Percentiles rank a stretch among this genome's conserved stretches.
phyloP scores from a whole-genome alignment of 2,113 vertebrate species.

The Plestiodon gilberti region DNA sequence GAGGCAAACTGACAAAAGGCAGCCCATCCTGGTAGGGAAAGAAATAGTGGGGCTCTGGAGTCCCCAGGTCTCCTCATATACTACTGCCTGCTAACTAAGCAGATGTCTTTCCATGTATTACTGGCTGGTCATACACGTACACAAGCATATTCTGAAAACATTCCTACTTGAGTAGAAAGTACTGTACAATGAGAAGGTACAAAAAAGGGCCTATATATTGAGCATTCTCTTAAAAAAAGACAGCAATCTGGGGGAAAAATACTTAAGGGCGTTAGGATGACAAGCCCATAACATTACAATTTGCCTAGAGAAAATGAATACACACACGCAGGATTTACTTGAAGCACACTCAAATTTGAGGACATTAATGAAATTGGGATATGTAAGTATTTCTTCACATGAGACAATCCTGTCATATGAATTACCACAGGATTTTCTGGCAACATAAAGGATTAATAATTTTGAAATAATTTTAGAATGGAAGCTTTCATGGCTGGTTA shows the following conservation, averaged over 20 bases:
- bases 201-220: background rate
- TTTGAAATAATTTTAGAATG: background rate
- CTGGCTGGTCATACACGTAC: background rate
- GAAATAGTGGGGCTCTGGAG: background rate
- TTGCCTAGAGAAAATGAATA: background rate
- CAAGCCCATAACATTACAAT: background rate
- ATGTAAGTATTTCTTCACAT: background rate
- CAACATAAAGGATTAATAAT: background rate
- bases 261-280: background rate
- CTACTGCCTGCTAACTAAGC: background rate
- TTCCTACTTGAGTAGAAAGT: background rate
- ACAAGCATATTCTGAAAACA: background rate
- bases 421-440: background rate
- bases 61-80: background rate
- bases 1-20: slow-evolving; percentile 11
- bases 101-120: background rate
- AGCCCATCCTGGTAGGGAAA: background rate
- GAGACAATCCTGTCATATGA: background rate
- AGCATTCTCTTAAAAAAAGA: background rate
- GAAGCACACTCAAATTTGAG: background rate
- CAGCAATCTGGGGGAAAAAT: background rate
- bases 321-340: background rate
- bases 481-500: background rate
- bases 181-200: background rate
- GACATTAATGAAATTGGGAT: background rate